These are phyloP conservation scores for Callinectes sapidus DNA, from an alignment of 2,888 invertebrate species.

Conservation along the genomic window DNA sequence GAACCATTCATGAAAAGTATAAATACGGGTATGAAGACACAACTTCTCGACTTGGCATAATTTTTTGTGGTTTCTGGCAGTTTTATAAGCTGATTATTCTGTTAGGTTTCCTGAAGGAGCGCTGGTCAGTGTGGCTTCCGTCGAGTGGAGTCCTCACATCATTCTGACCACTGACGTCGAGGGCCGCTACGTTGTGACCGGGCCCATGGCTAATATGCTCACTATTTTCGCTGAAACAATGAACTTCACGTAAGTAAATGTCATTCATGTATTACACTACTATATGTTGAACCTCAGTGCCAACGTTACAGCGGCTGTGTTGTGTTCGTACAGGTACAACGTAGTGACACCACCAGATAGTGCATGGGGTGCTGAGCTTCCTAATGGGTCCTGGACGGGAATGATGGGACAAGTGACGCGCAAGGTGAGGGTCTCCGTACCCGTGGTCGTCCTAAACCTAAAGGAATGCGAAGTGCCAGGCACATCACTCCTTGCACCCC, in stretches of 20 bases:
- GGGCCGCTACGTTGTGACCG: not conserved
- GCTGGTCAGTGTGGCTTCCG: not conserved
- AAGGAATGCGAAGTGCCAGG: not conserved
- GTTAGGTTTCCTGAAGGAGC: not conserved
- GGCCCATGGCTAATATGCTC: constrained; percentile 15
- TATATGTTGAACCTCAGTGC: not conserved
- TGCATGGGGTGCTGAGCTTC: not conserved
- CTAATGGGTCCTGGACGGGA: constrained; percentile 29
- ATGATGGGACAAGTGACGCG: constrained; percentile 24
- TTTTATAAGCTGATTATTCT: no score
- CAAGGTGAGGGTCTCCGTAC: not conserved
- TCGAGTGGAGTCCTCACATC: not conserved
- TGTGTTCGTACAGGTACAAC: not conserved
- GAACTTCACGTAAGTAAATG: constrained; percentile 24
- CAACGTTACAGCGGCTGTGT: not conserved
- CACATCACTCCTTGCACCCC: not conserved
- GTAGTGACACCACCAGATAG: not conserved
- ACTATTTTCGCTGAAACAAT: not conserved
- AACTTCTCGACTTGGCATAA: no score
- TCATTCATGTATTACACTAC: not conserved
- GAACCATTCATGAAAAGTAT: no score
- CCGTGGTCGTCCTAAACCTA: not conserved
- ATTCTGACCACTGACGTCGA: not conserved
- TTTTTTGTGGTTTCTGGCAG: no score
- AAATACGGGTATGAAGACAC: no score